Evolutionary conservation across 2,113 vertebrate genomes (phyloP), one percentile per base, ranked within the genome.

Genomic region (Aegithalos caudatus): DNA sequence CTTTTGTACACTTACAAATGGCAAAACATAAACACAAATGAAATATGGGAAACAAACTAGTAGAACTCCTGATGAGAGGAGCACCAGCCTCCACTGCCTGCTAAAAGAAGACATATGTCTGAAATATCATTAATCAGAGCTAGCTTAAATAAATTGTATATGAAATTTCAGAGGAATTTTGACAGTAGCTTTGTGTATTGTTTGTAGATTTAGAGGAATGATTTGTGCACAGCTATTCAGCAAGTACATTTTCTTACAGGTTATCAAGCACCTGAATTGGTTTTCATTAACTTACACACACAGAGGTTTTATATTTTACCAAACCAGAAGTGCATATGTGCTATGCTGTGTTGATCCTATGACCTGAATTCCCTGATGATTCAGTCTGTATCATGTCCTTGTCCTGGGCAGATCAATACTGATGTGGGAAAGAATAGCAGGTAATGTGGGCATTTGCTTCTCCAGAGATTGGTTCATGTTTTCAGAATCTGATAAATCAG

Each of bases 21-120:
- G 16, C 35, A 70, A 70, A 83, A 50, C 56, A 54, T 15, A 69
- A 53, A 90, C 22, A 44, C 42, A 88, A 86, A 70, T 60, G 62
- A 94, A 95, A 96, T 24, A 37, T 4, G 90, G 82, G 81, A 96
- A 88, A 51, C 28, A 88, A 50, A 72, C 31, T 64, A 53, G 81
- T 64, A 72, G 57, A 95, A 85, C 27, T 95, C 38, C 18, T 90
- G 65, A 79, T 38, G 37, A 84, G 33, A 91, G 44, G 4, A 45
- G 12, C 35, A 60, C 13, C 40, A 90, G 28, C 44, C n/a, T 85
- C 64, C 23, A 10, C 25, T 69, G 40, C 17, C 35, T 83, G 31
- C 22, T 78, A 35, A 74, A 92, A 19, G 17, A 74, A 86, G 69
- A 73, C 11, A 11, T 42, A 15, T 11, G 5, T 40, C 33, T 47